Percentiles rank a stretch among this genome's conserved stretches.
Conservation (phyloP, 2,888 invertebrate genomes). For the Mythimna vitellina region DNA sequence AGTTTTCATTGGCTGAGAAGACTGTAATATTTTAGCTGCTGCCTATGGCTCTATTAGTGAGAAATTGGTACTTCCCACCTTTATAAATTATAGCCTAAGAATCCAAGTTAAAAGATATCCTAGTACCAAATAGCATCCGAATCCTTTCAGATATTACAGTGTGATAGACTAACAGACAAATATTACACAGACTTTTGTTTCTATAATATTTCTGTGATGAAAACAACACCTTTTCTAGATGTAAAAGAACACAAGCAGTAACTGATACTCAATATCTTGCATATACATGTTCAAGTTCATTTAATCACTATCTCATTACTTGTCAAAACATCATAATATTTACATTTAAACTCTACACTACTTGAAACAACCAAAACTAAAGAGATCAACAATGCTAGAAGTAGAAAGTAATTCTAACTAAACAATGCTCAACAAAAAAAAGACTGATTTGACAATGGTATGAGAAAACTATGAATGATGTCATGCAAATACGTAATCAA, state of each 20-base stretch:
- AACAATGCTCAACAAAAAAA: conserved; percentile 14
- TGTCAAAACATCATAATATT: conserved; percentile 7
- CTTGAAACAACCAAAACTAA: neutral
- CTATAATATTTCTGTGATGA: neutral
- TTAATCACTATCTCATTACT: conserved; percentile 1
- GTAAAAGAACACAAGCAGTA: neutral
- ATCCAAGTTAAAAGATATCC: no score
- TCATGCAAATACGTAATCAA: conserved; percentile 19
- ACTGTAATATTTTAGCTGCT: no score
- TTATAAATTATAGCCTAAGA: no score
- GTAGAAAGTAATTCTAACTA: conserved; percentile 6
- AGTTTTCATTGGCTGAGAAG: no score
- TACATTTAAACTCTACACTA: conserved; percentile 6
- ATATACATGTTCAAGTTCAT: conserved; percentile 13
- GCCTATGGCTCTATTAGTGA: no score
- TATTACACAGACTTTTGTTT: no score
- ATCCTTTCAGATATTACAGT: no score
- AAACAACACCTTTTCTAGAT: neutral
- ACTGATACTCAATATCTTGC: neutral
- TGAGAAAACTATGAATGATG: conserved; percentile 15
- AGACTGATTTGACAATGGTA: conserved; percentile 2
- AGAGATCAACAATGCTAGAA: conserved; percentile 5
- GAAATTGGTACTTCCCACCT: no score
- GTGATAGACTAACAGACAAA: no score
- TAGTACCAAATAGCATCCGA: no score